Conservation (phyloP, 2,888 invertebrate species). For the Oscheius sp. region DNA sequence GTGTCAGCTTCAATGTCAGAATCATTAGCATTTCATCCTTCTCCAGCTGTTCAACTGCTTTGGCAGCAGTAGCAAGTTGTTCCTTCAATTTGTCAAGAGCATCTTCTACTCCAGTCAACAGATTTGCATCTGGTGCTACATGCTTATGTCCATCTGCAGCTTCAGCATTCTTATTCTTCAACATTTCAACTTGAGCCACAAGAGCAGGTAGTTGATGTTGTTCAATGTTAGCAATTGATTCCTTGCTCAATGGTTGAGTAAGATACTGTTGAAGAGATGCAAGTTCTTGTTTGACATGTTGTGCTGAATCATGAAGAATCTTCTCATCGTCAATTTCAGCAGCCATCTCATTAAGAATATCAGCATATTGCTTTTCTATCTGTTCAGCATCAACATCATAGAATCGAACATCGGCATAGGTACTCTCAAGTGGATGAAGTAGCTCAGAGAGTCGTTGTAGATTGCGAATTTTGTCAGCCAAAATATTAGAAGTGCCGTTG, state of each 20-base stretch:
- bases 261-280: slow-evolving; percentile 35
- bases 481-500: slow-evolving; percentile 35
- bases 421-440: slow-evolving; percentile 57
- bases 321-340: slow-evolving; percentile 49
- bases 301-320: slow-evolving; percentile 45
- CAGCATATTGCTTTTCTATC: slow-evolving; percentile 52
- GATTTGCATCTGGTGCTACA: slow-evolving; percentile 38
- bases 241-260: slow-evolving; percentile 26
- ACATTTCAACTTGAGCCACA: slow-evolving; percentile 42
- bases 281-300: slow-evolving; percentile 46
- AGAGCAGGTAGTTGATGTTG: slow-evolving; percentile 42
- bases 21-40: slow-evolving; percentile 40
- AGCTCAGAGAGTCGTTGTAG: slow-evolving; percentile 56
- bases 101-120: slow-evolving; percentile 9
- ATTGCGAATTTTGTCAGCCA: slow-evolving; percentile 39
- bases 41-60: slow-evolving; percentile 41
- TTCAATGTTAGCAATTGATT: slow-evolving; percentile 21
- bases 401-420: slow-evolving; percentile 61
- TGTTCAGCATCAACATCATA: slow-evolving; percentile 60
- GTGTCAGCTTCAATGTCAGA: slow-evolving; percentile 41
- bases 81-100: slow-evolving; percentile 35
- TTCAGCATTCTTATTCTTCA: slow-evolving; percentile 41
- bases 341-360: slow-evolving; percentile 44
- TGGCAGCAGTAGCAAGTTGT: slow-evolving; percentile 40
- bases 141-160: slow-evolving; percentile 38